These are phyloP conservation scores for Rhadina sibilatrix DNA, from an alignment of 2,113 vertebrate genomes.

Conservation along the genomic window DNA sequence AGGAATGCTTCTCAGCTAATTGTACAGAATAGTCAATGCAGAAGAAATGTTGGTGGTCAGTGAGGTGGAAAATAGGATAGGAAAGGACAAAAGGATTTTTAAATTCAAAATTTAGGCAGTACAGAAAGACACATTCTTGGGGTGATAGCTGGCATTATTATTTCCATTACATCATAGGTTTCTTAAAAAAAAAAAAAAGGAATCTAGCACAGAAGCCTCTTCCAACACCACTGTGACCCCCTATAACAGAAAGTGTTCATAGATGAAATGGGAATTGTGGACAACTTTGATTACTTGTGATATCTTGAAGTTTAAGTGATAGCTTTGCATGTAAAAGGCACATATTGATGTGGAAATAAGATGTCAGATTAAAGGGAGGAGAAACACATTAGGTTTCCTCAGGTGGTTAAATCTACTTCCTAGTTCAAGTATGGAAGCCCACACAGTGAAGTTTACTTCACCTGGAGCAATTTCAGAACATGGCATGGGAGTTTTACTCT, in stretches of 20 bases:
- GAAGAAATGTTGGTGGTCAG: background rate
- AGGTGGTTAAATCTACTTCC: background rate
- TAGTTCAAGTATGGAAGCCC: background rate
- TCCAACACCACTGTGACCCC: background rate
- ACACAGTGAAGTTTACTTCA: background rate
- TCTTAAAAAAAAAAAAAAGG: background rate
- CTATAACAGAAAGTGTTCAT: background rate
- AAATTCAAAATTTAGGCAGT: background rate
- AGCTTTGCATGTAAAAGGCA: background rate
- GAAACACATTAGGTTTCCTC: background rate
- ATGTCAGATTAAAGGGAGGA: background rate
- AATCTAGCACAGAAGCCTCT: background rate
- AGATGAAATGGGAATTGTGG: background rate
- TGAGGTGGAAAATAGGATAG: slow-evolving; percentile 34
- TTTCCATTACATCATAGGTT: background rate
- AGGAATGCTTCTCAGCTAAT: slow-evolving; percentile 38
- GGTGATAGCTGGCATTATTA: background rate
- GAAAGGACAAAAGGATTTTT: slow-evolving; percentile 24
- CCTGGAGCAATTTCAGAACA: background rate
- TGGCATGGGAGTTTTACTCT: background rate
- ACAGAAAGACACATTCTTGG: background rate
- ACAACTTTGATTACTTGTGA: background rate
- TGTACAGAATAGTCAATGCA: background rate
- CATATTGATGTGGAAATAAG: background rate
- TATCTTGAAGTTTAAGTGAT: background rate